These are phyloP conservation scores for Beris morrisii DNA, from an alignment of 2,888 invertebrate genomes.

Conservation along the genomic window DNA sequence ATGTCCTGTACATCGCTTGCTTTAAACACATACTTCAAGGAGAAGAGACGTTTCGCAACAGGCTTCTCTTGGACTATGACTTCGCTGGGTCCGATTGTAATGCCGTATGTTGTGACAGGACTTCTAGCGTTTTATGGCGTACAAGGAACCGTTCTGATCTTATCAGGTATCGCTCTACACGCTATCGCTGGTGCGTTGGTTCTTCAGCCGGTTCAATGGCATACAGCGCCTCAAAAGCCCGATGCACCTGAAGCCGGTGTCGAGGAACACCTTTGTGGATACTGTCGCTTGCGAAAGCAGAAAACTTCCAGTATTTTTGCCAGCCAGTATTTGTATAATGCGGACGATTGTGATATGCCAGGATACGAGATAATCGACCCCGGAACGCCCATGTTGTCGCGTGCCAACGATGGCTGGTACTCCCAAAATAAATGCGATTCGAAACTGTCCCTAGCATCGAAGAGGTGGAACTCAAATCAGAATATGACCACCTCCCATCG, in stretches of 20 bases:
- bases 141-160: constrained; percentile 64
- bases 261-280: constrained; percentile 8
- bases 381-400: constrained; percentile 68
- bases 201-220: constrained; percentile 70
- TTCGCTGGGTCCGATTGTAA: constrained; percentile 67
- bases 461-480: constrained; percentile 15
- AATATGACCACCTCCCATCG: neutral
- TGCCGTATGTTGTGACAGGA: constrained; percentile 67
- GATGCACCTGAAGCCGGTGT: neutral
- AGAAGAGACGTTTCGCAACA: constrained; percentile 65
- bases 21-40: constrained; percentile 68
- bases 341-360: constrained; percentile 59
- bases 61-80: constrained; percentile 68
- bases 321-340: constrained; percentile 51
- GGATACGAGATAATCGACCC: constrained; percentile 69
- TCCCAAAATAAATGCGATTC: constrained; percentile 48
- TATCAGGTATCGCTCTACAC: constrained; percentile 66
- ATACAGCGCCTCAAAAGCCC: constrained; percentile 55
- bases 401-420: constrained; percentile 60
- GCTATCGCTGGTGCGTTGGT: constrained; percentile 64
- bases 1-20: constrained; percentile 67
- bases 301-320: constrained; percentile 4
- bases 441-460: constrained; percentile 46
- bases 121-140: constrained; percentile 63
- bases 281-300: constrained; percentile 15